Evolutionary conservation across 1,140 invertebrate genomes (phyloP).

Genomic region (Caenorhabditis tropicalis): DNA sequence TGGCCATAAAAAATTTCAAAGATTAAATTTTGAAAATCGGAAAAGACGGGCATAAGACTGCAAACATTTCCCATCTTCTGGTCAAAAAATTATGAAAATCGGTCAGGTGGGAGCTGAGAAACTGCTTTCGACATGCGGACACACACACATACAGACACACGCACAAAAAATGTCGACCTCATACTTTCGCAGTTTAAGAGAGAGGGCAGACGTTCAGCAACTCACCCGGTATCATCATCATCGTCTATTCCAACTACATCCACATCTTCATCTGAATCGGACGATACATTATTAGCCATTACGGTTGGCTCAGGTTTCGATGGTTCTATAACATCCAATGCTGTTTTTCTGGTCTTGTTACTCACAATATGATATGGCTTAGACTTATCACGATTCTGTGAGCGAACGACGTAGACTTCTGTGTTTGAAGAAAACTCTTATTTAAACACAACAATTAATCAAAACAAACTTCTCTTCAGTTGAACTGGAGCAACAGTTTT

Average conservation of each 20-base stretch:
- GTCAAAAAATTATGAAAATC: no score
- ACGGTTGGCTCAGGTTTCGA: background rate
- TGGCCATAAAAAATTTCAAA: no score
- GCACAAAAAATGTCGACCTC: no score
- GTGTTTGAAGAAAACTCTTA: background rate
- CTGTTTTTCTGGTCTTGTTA: background rate
- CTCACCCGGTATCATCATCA: background rate
- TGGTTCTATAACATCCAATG: background rate
- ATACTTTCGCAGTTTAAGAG: no score
- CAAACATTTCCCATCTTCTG: no score
- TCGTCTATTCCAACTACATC: constrained; percentile 9
- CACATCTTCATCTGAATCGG: constrained; percentile 2
- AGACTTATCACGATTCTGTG: background rate
- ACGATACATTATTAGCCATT: background rate
- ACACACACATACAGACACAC: no score
- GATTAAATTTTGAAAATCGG: no score
- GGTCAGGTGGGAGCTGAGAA: no score
- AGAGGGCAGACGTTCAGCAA: no score
- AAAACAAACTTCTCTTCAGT: background rate
- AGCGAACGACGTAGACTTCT: background rate
- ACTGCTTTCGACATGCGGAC: no score
- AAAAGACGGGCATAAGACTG: no score
- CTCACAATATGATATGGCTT: background rate
- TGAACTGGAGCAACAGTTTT: background rate
- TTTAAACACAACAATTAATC: background rate